Conservation (phyloP, 2,797 vertebrate species). For the Hafferia zeledoni region DNA sequence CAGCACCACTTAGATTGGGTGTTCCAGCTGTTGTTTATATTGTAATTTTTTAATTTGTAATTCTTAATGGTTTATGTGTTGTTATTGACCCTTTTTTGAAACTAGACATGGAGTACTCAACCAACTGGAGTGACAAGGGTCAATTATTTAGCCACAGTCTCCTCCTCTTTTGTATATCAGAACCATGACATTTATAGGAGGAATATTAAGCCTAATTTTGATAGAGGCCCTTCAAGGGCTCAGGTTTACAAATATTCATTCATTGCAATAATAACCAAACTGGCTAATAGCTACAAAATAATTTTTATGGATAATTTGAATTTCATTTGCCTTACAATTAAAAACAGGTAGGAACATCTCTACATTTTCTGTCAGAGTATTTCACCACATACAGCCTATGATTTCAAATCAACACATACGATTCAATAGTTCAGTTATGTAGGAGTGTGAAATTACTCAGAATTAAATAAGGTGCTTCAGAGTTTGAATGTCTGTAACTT, state of each 20-base stretch:
- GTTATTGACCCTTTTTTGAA: not conserved
- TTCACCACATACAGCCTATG: not conserved
- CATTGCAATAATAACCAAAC: not conserved
- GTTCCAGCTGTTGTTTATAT: not conserved
- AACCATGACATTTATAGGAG: not conserved
- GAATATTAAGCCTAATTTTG: not conserved
- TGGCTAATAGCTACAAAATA: not conserved
- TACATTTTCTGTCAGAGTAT: not conserved
- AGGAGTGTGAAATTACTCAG: not conserved
- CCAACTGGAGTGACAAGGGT: rapidly evolving
- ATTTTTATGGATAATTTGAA: not conserved
- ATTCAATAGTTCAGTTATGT: not conserved
- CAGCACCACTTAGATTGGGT: not conserved
- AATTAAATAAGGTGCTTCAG: not conserved
- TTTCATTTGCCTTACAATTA: not conserved
- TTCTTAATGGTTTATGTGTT: not conserved
- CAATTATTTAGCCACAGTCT: not conserved
- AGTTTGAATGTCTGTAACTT: not conserved
- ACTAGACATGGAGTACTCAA: not conserved
- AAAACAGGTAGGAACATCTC: not conserved
- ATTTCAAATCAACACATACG: not conserved
- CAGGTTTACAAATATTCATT: not conserved
- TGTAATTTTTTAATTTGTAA: not conserved
- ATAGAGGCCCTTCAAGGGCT: not conserved
- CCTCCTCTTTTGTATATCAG: not conserved